Evolutionary conservation across 2,888 invertebrate species (phyloP).

Genomic region (Azorinus chamasolen): DNA sequence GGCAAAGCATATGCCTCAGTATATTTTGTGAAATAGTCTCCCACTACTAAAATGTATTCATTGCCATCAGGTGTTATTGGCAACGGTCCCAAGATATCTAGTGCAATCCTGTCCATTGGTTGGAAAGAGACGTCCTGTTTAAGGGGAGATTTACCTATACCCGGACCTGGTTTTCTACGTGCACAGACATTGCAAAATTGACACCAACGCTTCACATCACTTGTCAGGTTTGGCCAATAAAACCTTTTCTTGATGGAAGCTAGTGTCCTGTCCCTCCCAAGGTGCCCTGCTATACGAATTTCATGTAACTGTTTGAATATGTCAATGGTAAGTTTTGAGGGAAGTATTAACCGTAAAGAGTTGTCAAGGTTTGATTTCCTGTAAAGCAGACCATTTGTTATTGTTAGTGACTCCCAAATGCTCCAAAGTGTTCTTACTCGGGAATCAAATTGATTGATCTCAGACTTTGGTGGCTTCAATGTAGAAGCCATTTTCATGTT

Average conservation of each 20-base stretch:
- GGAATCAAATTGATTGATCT: conserved; percentile 10
- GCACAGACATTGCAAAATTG: conserved; percentile 54
- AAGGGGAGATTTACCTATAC: conserved; percentile 43
- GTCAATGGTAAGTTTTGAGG: no score
- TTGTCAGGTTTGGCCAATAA: no score
- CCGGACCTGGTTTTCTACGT: conserved; percentile 59
- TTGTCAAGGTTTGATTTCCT: no score
- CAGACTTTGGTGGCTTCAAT: conserved; percentile 24
- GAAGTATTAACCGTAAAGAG: no score
- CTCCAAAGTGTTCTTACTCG: conserved; percentile 25
- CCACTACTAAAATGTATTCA: conserved; percentile 35
- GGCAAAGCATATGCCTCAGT: conserved; percentile 11
- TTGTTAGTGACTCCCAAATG: conserved; percentile 36
- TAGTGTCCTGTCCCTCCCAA: conserved; percentile 51
- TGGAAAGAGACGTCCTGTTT: conserved; percentile 16
- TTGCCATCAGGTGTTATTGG: conserved; percentile 24
- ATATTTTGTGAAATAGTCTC: conserved; percentile 40
- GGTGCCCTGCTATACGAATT: no score
- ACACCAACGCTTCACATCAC: no score
- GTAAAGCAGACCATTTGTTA: no score
- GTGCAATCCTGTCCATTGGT: conserved; percentile 41
- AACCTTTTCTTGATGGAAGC: conserved; percentile 37
- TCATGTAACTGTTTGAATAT: no score
- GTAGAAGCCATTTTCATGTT: conserved; percentile 17
- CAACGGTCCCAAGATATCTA: conserved; percentile 47